Evolutionary conservation across 2,888 invertebrate genomes (phyloP).

Genomic region (Sepioteuthis lessoniana): DNA sequence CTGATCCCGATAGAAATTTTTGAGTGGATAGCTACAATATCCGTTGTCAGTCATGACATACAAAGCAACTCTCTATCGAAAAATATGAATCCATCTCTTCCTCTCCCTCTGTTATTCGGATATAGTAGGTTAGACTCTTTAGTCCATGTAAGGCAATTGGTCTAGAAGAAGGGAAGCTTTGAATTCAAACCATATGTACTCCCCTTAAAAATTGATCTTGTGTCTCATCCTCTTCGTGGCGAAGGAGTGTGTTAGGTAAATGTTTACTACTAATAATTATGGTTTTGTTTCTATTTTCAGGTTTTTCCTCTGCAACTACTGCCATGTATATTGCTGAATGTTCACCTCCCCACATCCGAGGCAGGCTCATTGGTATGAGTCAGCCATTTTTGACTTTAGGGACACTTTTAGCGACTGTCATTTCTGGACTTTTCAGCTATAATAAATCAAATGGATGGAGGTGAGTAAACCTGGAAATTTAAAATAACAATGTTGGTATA

Average conservation of each 20-base stretch:
- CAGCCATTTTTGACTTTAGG: conserved; percentile 78
- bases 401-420: conserved; percentile 77
- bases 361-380: conserved; percentile 77
- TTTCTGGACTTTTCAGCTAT: conserved; percentile 77
- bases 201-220: no score
- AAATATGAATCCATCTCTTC: no score
- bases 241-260: no score
- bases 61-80: background rate
- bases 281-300: conserved; percentile 65
- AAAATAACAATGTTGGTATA: no score
- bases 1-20: no score
- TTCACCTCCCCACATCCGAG: conserved; percentile 77
- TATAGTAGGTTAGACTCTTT: no score
- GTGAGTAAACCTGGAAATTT: conserved; percentile 65
- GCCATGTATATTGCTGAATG: conserved; percentile 79
- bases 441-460: conserved; percentile 77
- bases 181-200: no score
- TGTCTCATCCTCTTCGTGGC: no score
- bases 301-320: conserved; percentile 78
- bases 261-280: background rate
- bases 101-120: no score
- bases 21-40: background rate
- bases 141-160: no score
- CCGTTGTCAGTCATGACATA: background rate
- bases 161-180: no score